Conservation (phyloP, 2,797 vertebrate species). For the Sebastolobus alascanus region DNA sequence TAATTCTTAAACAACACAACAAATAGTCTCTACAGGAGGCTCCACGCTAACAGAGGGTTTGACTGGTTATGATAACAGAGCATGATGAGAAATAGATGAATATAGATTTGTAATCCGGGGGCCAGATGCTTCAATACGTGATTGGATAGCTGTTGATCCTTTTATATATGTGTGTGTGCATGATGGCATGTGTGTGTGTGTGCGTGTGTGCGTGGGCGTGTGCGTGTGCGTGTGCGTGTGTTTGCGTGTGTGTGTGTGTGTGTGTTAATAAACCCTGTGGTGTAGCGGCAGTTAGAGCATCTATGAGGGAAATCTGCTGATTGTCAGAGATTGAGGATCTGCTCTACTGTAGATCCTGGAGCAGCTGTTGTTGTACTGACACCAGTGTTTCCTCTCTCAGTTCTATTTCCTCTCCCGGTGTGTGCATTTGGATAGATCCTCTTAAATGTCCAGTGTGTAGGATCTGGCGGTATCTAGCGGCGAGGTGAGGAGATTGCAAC, state of each 20-base stretch:
- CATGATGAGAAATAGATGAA: slow-evolving; percentile 34
- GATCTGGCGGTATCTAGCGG: no score
- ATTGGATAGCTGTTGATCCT: slow-evolving; percentile 58
- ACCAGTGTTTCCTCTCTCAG: slow-evolving; percentile 27
- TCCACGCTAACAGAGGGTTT: background rate
- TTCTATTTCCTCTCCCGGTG: slow-evolving; percentile 20
- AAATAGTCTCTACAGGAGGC: slow-evolving; percentile 5
- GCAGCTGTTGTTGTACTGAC: slow-evolving; percentile 46
- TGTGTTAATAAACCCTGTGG: slow-evolving; percentile 31
- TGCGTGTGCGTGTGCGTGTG: slow-evolving; percentile 23
- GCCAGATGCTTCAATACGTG: slow-evolving; percentile 47
- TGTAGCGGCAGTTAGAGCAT: slow-evolving; percentile 26
- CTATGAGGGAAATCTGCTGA: slow-evolving; percentile 47
- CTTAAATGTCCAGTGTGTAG: background rate
- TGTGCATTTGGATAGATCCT: slow-evolving; percentile 28
- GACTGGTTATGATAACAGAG: slow-evolving; percentile 13
- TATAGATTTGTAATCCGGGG: slow-evolving; percentile 54
- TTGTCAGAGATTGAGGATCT: slow-evolving; percentile 54
- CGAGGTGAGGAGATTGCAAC: no score
- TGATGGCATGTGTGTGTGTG: slow-evolving; percentile 4
- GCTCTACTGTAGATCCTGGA: slow-evolving; percentile 34
- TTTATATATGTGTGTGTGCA: slow-evolving; percentile 12
- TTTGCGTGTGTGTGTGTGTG: slow-evolving; percentile 20
- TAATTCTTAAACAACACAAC: slow-evolving; percentile 43
- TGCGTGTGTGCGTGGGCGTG: slow-evolving; percentile 27